Evolutionary conservation across 1,140 invertebrate genomes (phyloP).

Genomic region (Harpegnathos saltator): DNA sequence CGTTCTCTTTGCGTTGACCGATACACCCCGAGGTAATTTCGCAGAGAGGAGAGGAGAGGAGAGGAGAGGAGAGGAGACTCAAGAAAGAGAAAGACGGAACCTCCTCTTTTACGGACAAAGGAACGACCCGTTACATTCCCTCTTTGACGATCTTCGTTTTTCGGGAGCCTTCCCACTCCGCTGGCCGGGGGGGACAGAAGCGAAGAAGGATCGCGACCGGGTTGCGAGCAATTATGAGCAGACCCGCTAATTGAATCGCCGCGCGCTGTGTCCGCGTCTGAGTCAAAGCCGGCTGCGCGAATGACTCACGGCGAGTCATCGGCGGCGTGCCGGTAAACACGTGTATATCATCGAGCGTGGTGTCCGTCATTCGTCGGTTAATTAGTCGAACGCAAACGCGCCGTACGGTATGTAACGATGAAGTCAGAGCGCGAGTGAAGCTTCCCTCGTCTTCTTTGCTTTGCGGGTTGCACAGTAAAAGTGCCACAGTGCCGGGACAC

Average conservation of each 20-base stretch:
- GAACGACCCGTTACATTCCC: background rate
- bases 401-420: too few relatives aligned
- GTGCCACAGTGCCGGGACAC: too few relatives aligned
- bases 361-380: background rate
- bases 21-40: slow-evolving; percentile 8
- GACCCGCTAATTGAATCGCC: slow-evolving; percentile 27
- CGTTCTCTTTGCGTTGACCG: background rate
- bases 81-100: background rate
- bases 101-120: background rate
- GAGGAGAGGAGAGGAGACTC: background rate
- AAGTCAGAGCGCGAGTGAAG: too few relatives aligned
- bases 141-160: background rate
- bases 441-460: too few relatives aligned
- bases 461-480: too few relatives aligned
- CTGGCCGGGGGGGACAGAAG: background rate
- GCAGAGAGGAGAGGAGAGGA: too few relatives aligned
- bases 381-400: background rate
- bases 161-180: background rate
- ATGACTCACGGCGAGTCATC: slow-evolving; percentile 26
- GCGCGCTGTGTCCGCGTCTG: slow-evolving; percentile 1
- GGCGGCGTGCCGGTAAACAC: slow-evolving; percentile 24
- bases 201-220: slow-evolving; percentile 19
- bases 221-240: slow-evolving; percentile 36
- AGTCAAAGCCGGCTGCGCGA: slow-evolving; percentile 40
- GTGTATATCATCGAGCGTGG: slow-evolving; percentile 3